phyloP scores from a whole-genome alignment of 2,113 vertebrate genomes.

The Oncorhynchus kisutch region DNA sequence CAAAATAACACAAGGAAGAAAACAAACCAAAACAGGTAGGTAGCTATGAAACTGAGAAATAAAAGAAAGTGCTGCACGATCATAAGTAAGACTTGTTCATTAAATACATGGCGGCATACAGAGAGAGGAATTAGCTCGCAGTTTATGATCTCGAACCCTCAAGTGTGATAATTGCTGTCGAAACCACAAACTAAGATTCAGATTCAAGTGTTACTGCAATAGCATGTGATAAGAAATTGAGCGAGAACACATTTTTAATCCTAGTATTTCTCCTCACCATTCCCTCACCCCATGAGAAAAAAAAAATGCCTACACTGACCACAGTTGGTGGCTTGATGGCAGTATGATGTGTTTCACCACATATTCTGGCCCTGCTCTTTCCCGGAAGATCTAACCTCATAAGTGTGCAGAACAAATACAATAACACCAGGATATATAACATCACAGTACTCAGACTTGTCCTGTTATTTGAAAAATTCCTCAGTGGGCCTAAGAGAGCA shows the following conservation, averaged over 20 bases:
- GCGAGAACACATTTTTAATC: not conserved
- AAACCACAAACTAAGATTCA: no score
- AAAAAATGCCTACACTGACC: no score
- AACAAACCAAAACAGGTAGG: not conserved
- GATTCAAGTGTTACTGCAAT: no score
- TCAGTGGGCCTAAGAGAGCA: not conserved
- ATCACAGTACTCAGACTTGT: not conserved
- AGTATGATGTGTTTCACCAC: not conserved
- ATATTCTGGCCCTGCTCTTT: no score
- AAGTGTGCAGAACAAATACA: not conserved
- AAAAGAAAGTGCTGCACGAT: not conserved
- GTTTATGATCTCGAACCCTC: not conserved
- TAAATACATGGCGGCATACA: not conserved
- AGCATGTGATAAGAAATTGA: not conserved
- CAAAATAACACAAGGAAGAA: constrained; percentile 64
- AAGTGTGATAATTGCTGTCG: not conserved
- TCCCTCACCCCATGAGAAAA: not conserved
- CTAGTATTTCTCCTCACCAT: not conserved
- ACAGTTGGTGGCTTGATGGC: no score
- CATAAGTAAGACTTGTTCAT: not conserved
- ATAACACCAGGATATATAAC: not conserved
- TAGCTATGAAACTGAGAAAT: not conserved
- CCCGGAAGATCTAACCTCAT: not conserved
- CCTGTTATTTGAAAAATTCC: not conserved
- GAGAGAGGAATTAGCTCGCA: not conserved